A percentile compares a stretch with the other conserved stretches of the same genome.
Conservation (phyloP, 2,888 invertebrate genomes). For the Drosophila flavopinicola region DNA sequence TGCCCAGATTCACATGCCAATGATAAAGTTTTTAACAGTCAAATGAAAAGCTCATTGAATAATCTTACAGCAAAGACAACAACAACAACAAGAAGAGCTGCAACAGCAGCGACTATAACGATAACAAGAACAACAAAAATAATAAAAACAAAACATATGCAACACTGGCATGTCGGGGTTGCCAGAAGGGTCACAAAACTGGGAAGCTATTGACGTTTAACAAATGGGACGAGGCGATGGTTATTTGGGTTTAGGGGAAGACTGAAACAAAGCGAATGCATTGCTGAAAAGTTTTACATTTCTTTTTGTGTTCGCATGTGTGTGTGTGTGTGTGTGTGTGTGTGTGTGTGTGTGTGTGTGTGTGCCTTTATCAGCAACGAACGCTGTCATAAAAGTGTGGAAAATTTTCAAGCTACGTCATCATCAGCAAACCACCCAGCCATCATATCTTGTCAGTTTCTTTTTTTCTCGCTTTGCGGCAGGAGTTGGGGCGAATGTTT, state of each 20-base stretch:
- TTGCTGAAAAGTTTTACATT: conserved; percentile 66
- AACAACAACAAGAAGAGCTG: conserved; percentile 31
- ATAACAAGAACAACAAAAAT: conserved; percentile 21
- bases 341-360: background rate
- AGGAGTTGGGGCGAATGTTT: conserved; percentile 63
- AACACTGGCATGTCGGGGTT: conserved; percentile 36
- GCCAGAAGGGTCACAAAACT: conserved; percentile 22
- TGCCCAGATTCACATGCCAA: conserved; percentile 44
- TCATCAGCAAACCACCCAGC: conserved; percentile 55
- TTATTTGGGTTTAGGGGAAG: background rate
- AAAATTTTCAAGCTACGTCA: conserved; percentile 71
- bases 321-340: conserved; percentile 4
- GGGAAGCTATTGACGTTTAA: conserved; percentile 63
- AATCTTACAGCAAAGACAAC: conserved; percentile 46
- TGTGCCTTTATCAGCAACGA: conserved; percentile 56
- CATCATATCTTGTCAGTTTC: conserved; percentile 65
- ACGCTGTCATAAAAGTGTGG: conserved; percentile 80
- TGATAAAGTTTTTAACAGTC: conserved; percentile 67
- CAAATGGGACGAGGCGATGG: conserved; percentile 40
- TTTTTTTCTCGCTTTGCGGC: conserved; percentile 7
- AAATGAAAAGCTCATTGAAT: conserved; percentile 75
- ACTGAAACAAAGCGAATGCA: conserved; percentile 68
- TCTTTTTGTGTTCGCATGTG: conserved; percentile 33
- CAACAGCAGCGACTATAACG: conserved; percentile 28
- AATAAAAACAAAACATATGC: conserved; percentile 46